phyloP scores from a whole-genome alignment of 2,888 invertebrate genomes.

The Lasioglossum marginatum region DNA sequence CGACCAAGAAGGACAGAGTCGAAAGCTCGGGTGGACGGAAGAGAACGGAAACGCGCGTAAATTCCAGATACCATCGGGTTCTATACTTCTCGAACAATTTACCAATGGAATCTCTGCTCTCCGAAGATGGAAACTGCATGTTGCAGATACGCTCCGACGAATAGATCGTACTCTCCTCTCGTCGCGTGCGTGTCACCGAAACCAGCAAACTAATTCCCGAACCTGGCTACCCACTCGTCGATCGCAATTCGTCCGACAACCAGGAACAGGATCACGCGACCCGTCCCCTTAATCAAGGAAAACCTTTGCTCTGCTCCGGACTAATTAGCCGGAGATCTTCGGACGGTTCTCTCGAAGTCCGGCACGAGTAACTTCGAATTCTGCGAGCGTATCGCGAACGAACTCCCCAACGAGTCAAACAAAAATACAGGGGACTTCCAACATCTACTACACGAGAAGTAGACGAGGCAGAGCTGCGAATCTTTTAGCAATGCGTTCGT shows the following conservation, averaged over 20 bases:
- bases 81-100: neutral
- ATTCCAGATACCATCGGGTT: slow-evolving; percentile 54
- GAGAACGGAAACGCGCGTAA: slow-evolving; percentile 59
- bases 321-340: neutral
- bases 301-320: neutral
- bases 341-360: neutral
- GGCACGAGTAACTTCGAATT: neutral
- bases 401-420: neutral
- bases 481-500: no score
- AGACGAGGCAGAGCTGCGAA: neutral
- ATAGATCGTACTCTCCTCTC: neutral
- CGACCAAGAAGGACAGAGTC: neutral
- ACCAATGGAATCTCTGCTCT: neutral
- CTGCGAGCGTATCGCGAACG: neutral
- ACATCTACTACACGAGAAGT: neutral
- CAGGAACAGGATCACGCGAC: neutral
- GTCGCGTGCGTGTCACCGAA: neutral
- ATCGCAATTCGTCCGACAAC: neutral
- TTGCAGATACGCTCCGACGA: neutral
- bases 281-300: neutral
- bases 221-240: neutral
- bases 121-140: neutral
- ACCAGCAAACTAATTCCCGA: neutral
- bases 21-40: neutral
- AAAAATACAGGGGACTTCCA: neutral